Evolutionary conservation across 2,888 invertebrate species (phyloP).

Genomic region (Phalera bucephala): DNA sequence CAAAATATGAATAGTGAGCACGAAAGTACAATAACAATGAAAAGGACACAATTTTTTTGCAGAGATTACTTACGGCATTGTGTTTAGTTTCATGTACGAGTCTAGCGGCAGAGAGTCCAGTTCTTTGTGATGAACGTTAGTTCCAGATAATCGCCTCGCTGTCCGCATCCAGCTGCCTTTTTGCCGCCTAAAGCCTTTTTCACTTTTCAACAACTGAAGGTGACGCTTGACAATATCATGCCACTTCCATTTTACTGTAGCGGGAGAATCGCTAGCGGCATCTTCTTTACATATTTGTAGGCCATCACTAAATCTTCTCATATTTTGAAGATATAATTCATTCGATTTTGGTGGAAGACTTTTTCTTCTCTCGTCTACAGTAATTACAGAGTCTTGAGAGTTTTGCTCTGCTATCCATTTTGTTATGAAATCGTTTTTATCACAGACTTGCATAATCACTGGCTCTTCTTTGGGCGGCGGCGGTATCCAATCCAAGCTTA

Average conservation of each 20-base stretch:
- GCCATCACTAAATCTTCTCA: slow-evolving; percentile 78
- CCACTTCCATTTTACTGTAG: slow-evolving; percentile 79
- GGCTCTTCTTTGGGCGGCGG: slow-evolving; percentile 78
- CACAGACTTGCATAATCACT: slow-evolving; percentile 77
- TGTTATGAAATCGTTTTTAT: slow-evolving; percentile 80
- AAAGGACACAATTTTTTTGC: too few relatives aligned
- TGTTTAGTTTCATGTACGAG: slow-evolving; percentile 72
- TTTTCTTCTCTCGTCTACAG: slow-evolving; percentile 73
- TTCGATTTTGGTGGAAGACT: slow-evolving; percentile 79
- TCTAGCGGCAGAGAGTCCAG: slow-evolving; percentile 60
- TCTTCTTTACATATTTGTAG: slow-evolving; percentile 80
- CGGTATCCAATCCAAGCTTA: slow-evolving; percentile 81
- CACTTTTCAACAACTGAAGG: slow-evolving; percentile 71
- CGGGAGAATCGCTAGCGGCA: slow-evolving; percentile 77
- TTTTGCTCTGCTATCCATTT: slow-evolving; percentile 82
- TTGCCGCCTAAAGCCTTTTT: slow-evolving; percentile 74
- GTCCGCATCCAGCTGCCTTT: slow-evolving; percentile 77
- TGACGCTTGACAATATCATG: slow-evolving; percentile 79
- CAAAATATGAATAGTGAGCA: slow-evolving; percentile 23
- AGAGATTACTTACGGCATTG: slow-evolving; percentile 73
- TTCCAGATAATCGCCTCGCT: slow-evolving; percentile 67
- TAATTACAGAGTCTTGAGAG: slow-evolving; percentile 65
- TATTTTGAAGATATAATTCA: slow-evolving; percentile 75
- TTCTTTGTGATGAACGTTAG: slow-evolving; percentile 58
- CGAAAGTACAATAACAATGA: slow-evolving; percentile 1